Percentiles rank a stretch among this genome's conserved stretches.
These are phyloP conservation scores for Coleophora deauratella DNA, from an alignment of 2,888 invertebrate genomes.

Conservation along the genomic window DNA sequence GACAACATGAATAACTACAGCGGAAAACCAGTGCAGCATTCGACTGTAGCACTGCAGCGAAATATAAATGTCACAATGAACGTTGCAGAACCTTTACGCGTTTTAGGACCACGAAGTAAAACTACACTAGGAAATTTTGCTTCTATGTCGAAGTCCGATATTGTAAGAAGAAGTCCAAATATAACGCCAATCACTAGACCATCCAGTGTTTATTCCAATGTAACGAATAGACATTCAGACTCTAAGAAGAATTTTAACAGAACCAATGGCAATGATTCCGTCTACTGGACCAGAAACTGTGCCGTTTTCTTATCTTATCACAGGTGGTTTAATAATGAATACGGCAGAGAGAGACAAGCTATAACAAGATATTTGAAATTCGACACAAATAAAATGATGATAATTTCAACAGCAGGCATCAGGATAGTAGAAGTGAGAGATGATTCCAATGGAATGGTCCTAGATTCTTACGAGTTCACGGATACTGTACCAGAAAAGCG, in stretches of 20 bases:
- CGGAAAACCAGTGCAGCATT: conserved; percentile 76
- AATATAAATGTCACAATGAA: conserved; percentile 77
- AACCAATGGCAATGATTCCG: conserved; percentile 67
- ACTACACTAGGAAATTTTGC: conserved; percentile 67
- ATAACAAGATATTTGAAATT: conserved; percentile 68
- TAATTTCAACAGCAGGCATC: conserved; percentile 77
- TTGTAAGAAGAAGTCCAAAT: conserved; percentile 62
- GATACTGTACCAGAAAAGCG: conserved; percentile 72
- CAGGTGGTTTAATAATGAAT: conserved; percentile 74
- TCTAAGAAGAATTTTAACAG: conserved; percentile 58
- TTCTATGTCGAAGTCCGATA: conserved; percentile 60
- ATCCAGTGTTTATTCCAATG: conserved; percentile 64
- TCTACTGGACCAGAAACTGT: conserved; percentile 77
- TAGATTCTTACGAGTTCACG: conserved; percentile 77
- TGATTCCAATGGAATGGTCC: conserved; percentile 74
- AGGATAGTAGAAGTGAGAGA: conserved; percentile 79
- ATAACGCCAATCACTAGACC: conserved; percentile 70
- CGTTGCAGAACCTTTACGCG: conserved; percentile 68
- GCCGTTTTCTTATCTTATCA: conserved; percentile 78
- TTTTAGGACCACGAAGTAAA: conserved; percentile 70
- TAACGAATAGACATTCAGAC: conserved; percentile 58
- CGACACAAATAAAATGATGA: conserved; percentile 73
- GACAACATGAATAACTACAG: conserved; percentile 75
- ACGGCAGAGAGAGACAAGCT: conserved; percentile 68
- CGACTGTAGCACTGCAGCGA: conserved; percentile 74